phyloP scores from a whole-genome alignment of 2,113 vertebrate species.

The Tachysurus vachellii region DNA sequence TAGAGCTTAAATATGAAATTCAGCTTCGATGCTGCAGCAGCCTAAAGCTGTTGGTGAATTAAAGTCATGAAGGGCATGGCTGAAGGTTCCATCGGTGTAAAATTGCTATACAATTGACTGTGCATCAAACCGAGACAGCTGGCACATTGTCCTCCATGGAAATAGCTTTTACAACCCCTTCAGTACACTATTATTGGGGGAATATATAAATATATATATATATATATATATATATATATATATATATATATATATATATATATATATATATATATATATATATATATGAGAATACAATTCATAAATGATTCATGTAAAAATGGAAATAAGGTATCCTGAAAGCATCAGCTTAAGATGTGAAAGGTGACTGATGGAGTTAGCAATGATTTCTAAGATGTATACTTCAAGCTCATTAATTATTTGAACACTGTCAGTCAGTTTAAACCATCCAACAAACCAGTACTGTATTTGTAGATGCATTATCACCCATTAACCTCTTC shows the following conservation, averaged over 20 bases:
- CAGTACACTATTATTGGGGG: conserved; percentile 34
- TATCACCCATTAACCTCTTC: conserved; percentile 29
- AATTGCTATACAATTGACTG: conserved; percentile 64
- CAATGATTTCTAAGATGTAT: background rate
- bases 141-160: conserved; percentile 37
- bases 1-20: conserved; percentile 69
- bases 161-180: conserved; percentile 12
- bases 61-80: conserved; percentile 63
- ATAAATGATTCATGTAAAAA: conserved; percentile 13
- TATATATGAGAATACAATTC: background rate
- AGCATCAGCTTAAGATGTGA: conserved; percentile 10
- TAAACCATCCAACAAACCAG: conserved; percentile 4
- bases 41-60: conserved; percentile 66
- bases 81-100: conserved; percentile 50
- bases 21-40: conserved; percentile 52
- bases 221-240: too few relatives aligned
- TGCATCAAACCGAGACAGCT: conserved; percentile 43
- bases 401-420: background rate
- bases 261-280: too few relatives aligned
- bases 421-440: conserved; percentile 14
- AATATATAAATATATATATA: conserved; percentile 2
- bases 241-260: too few relatives aligned
- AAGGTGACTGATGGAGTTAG: background rate
- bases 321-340: conserved; percentile 31
- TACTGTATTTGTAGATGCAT: conserved; percentile 14